Percentiles rank a stretch among this genome's conserved stretches.
Conservation (phyloP, 35 echinoderm and acorn worm genomes). For the Stichopus chloronotus region DNA sequence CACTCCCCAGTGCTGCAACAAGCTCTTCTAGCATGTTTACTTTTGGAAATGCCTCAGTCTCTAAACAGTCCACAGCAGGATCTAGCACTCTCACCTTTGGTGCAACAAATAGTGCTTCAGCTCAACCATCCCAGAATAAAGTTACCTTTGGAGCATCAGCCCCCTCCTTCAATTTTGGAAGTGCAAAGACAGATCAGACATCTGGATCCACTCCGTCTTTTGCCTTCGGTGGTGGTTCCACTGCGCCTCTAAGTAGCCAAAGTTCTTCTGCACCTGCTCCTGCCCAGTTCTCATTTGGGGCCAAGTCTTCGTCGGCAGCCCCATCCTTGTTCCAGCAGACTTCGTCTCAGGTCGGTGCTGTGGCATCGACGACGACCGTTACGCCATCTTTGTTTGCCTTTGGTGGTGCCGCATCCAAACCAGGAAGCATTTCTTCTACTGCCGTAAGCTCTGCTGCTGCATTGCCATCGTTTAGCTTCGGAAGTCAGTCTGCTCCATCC, state of each 20-base stretch:
- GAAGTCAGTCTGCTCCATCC: not conserved
- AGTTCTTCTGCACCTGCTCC: not conserved
- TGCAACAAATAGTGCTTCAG: not conserved
- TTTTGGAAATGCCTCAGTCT: not conserved
- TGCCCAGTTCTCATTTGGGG: not conserved
- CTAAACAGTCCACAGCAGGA: not conserved
- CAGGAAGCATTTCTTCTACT: not conserved
- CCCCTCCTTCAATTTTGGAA: not conserved
- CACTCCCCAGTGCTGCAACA: not conserved
- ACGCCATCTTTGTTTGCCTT: constrained; percentile 11
- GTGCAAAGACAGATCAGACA: not conserved
- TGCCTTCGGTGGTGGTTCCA: not conserved
- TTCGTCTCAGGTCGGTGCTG: not conserved
- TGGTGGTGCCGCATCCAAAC: not conserved
- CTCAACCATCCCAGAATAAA: not conserved
- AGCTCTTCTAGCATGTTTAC: not conserved
- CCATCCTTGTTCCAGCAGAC: not conserved
- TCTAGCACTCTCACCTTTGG: not conserved
- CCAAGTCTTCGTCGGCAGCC: not conserved
- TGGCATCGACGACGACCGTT: not conserved
- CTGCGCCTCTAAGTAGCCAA: not conserved
- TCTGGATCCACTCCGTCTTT: not conserved
- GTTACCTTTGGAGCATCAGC: not conserved
- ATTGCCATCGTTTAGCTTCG: constrained; percentile 8
- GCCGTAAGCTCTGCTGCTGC: not conserved